These are phyloP conservation scores for Callinectes sapidus DNA, from an alignment of 2,888 invertebrate species.

Conservation along the genomic window DNA sequence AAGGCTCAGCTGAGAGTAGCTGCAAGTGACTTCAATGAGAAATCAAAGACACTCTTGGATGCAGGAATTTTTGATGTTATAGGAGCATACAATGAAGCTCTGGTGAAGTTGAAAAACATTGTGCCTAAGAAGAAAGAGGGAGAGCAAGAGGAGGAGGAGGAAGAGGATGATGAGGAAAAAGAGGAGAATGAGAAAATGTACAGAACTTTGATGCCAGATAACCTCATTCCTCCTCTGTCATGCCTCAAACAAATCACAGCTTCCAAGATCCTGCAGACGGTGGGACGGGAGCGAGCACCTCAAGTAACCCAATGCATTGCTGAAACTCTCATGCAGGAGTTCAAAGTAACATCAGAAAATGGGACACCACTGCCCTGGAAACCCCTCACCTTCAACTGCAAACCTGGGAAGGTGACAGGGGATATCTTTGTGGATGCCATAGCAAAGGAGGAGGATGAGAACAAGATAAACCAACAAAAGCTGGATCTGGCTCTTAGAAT, in stretches of 20 bases:
- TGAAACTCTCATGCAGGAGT: conserved; percentile 63
- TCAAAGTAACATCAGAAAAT: conserved; percentile 66
- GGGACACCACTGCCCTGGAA: conserved; percentile 70
- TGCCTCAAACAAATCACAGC: conserved; percentile 70
- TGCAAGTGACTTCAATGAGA: conserved; percentile 55
- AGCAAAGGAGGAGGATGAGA: conserved; percentile 71
- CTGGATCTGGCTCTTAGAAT: conserved; percentile 68
- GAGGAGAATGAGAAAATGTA: conserved; percentile 41
- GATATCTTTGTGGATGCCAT: conserved; percentile 72
- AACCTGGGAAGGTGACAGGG: conserved; percentile 47
- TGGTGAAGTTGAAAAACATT: conserved; percentile 59
- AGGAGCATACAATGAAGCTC: conserved; percentile 63
- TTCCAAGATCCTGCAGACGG: conserved; percentile 68
- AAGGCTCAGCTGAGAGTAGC: conserved; percentile 62
- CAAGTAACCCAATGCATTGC: conserved; percentile 69
- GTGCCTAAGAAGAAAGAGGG: conserved; percentile 42
- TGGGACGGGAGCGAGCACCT: conserved; percentile 64
- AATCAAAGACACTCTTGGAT: conserved; percentile 48
- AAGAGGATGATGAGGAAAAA: conserved; percentile 30
- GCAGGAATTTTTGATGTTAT: conserved; percentile 64
- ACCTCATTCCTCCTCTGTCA: conserved; percentile 56
- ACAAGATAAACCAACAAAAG: conserved; percentile 70
- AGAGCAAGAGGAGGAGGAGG: conserved; percentile 49
- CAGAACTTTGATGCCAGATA: conserved; percentile 66
- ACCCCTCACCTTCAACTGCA: conserved; percentile 59